phyloP scores from a whole-genome alignment of 2,888 invertebrate genomes.

The Scaptomyza cyrtandrae region DNA sequence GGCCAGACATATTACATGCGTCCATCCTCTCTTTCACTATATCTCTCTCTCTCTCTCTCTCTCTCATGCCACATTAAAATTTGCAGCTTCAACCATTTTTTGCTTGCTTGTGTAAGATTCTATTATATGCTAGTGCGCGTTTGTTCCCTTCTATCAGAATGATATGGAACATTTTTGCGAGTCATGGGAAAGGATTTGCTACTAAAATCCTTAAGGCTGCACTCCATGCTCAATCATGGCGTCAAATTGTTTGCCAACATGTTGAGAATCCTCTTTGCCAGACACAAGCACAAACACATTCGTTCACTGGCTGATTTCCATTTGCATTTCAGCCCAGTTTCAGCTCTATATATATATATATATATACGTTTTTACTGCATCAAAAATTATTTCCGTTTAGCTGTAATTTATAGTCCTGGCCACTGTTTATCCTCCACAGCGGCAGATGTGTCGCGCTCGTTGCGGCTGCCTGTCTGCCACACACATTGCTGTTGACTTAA shows the following conservation, averaged over 20 bases:
- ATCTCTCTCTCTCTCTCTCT: neutral
- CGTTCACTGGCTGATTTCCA: slow-evolving; percentile 54
- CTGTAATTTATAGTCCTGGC: slow-evolving; percentile 68
- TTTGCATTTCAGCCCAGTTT: slow-evolving; percentile 35
- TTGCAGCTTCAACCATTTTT: slow-evolving; percentile 63
- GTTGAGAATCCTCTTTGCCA: slow-evolving; percentile 65
- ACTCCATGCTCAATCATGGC: slow-evolving; percentile 52
- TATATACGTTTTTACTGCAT: slow-evolving; percentile 9
- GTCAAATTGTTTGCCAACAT: slow-evolving; percentile 65
- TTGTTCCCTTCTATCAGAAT: slow-evolving; percentile 31
- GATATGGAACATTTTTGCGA: slow-evolving; percentile 20
- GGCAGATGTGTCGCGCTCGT: slow-evolving; percentile 35
- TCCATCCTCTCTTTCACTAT: slow-evolving; percentile 1
- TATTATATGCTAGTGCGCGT: slow-evolving; percentile 8
- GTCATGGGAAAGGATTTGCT: slow-evolving; percentile 22
- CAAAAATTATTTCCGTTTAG: slow-evolving; percentile 75
- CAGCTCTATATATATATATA: slow-evolving; percentile 18
- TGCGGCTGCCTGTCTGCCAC: slow-evolving; percentile 15
- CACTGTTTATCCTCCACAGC: slow-evolving; percentile 18
- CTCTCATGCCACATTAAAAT: slow-evolving; percentile 49
- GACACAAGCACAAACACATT: slow-evolving; percentile 54
- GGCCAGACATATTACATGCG: slow-evolving; percentile 55
- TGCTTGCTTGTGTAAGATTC: slow-evolving; percentile 45
- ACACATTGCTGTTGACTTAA: slow-evolving; percentile 66
- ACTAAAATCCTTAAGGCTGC: slow-evolving; percentile 14